These are phyloP conservation scores for Sigmodon hispidus DNA, from an alignment of 2,113 vertebrate genomes.

Conservation along the genomic window DNA sequence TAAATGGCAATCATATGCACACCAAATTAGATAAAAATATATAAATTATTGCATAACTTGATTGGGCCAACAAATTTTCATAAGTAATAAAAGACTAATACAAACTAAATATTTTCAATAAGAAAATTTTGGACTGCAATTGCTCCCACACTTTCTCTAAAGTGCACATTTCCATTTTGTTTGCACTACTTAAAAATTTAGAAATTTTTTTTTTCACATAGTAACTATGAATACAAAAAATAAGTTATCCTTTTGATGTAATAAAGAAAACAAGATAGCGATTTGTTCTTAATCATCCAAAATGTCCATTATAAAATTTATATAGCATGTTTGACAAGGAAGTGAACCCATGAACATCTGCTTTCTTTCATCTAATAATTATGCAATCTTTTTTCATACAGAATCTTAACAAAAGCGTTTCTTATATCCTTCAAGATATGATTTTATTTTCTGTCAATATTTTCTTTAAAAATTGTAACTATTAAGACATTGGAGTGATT, in stretches of 20 bases:
- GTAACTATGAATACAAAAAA: not conserved
- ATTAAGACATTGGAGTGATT: not conserved
- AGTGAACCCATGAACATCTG: not conserved
- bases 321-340: not conserved
- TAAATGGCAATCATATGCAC: not conserved
- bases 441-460: not conserved
- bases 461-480: not conserved
- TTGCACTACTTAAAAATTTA: not conserved
- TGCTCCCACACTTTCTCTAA: not conserved
- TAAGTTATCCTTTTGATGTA: not conserved
- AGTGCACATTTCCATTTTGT: not conserved
- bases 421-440: not conserved
- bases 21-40: not conserved
- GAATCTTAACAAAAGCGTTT: not conserved
- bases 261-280: not conserved
- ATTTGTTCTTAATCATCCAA: not conserved
- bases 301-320: not conserved
- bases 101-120: not conserved
- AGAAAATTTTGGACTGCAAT: not conserved
- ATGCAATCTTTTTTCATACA: not conserved
- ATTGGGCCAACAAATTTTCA: not conserved
- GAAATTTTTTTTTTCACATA: too few relatives aligned
- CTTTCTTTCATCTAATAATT: not conserved
- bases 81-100: not conserved
- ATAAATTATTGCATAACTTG: not conserved